Base-by-base conservation (phyloP, 1,140 invertebrate species). In the Colletes gigas region DNA sequence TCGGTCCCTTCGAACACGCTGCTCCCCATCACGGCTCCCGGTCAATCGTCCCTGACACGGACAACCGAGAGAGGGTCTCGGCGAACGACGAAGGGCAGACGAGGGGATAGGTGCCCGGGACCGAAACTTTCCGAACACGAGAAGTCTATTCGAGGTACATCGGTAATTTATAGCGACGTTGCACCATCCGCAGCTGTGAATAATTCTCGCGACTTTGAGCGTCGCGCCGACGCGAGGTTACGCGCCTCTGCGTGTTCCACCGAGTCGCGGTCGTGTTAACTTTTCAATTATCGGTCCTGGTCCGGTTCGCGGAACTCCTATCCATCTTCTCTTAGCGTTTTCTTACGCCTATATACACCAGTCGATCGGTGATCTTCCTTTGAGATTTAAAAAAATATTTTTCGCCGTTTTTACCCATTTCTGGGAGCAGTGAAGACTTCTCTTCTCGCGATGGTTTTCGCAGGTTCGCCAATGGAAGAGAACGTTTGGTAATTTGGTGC, bases 21-120 rank as follows among this genome's bases (percentile, higher is more conserved):
- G 8, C 71, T 84, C 66, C 70, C 69, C 21, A 3, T 6, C 63
- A 60, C 66, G 59, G 19, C 71, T 65, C 63, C 55, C 15, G 77
- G 67, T 85, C 78, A 67, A 81, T 81, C 62, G 72, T 66, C 77
- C 57, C 75, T 70, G 76, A 84, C 66, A 84, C 39, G 60, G 30
- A 41, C 17, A 19, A 12, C 17, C 78, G 52, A 75, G 57, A 74
- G 75, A 82, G 66, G 59, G 47, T 47, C 70, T 41, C 30, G 9
- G 54, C 74, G 10, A 60, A 70, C 44, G 74, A 47, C n/a, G 47
- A 82, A 55, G 59, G 55, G 54, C 72, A 59, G 44, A 59, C 50
- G 39, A 69, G 69, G 69, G 21, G n/a, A 59, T 50, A 19, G 52
- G 15, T n/a, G 63, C 8, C 41, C 10, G 10, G 6, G 67, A 50